Evolutionary conservation across 1,140 invertebrate species (phyloP), one percentile per base, ranked within the genome.

Genomic region (Palaemon carinicauda): DNA sequence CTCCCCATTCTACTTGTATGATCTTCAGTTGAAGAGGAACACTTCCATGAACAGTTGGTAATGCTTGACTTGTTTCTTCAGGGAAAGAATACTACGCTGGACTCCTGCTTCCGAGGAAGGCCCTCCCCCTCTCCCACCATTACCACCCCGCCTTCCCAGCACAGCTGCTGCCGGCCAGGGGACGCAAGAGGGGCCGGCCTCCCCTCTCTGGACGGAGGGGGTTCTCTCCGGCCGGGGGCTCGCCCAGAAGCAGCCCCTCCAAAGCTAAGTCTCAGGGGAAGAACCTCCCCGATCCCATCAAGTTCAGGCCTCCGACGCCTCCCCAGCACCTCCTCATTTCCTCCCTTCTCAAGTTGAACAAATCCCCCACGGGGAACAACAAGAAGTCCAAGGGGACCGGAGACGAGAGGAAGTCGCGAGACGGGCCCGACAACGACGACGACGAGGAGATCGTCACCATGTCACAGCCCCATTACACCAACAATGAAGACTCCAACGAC

Each of bases 31-130:
- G 84, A 86, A 86, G 84, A 86, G 84, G 84, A 86, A 86, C 84
- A 86, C 84, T 41, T 85, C 41, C 53, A 85, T 86, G 84, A 86
- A 80, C 84, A 86, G 84, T 86, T 86, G 84, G 84, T 86, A 86
- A 86, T 86, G 73, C 84, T 86, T 86, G 84, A 86, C 84, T 86
- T 86, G 84, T 86, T 86, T 86, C 84, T 86, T 80, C 84, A 86
- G 84, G 84, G 84, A 86, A 86, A 60, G 84, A 86, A 80, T 86
- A 86, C 84, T 86, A 86, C 84, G 84, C 54, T 86, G 84, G 84
- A 80, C 84, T 86, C 50, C 84, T 86, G 84, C 84, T 86, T 54
- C 84, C 80, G 84, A 86, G 78, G 84, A 86, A 80, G 84, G 84
- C 84, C 78, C 41, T 75, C 84, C 60, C 77, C 73, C 65, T 78